Conservation (phyloP, 1,140 invertebrate genomes). For the Lycorma delicatula region DNA sequence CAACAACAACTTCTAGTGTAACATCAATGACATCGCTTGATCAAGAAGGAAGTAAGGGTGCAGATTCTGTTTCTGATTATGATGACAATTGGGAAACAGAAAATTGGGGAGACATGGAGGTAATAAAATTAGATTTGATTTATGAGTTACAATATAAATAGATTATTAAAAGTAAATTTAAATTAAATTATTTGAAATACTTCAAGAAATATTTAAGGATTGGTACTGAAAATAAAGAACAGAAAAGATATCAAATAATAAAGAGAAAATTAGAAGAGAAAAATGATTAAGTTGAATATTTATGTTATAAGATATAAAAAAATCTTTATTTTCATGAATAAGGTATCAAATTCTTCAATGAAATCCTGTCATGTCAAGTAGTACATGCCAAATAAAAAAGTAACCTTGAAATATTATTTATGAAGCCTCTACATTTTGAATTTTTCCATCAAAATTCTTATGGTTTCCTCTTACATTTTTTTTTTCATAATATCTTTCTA, state of each 20-base stretch:
- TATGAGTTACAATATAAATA: constrained; percentile 20
- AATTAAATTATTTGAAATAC: background rate
- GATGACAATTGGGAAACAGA: constrained; percentile 76
- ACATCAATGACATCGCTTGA: constrained; percentile 76
- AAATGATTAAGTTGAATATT: no score
- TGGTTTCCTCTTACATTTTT: no score
- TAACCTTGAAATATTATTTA: no score
- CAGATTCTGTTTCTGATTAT: constrained; percentile 65
- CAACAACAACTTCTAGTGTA: constrained; percentile 74
- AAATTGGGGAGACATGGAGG: constrained; percentile 80
- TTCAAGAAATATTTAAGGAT: background rate
- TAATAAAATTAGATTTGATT: constrained; percentile 32
- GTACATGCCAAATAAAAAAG: no score
- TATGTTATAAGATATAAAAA: no score
- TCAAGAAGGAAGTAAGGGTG: constrained; percentile 52
- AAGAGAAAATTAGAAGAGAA: background rate
- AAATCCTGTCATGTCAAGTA: no score
- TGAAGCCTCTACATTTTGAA: no score
- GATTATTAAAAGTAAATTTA: background rate
- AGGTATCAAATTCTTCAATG: no score
- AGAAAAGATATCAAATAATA: background rate
- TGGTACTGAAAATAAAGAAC: background rate
- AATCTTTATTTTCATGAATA: no score
- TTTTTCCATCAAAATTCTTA: no score
- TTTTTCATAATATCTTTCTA: no score